Base-by-base conservation (phyloP, 2,113 vertebrate species). In the Canis aureus region DNA sequence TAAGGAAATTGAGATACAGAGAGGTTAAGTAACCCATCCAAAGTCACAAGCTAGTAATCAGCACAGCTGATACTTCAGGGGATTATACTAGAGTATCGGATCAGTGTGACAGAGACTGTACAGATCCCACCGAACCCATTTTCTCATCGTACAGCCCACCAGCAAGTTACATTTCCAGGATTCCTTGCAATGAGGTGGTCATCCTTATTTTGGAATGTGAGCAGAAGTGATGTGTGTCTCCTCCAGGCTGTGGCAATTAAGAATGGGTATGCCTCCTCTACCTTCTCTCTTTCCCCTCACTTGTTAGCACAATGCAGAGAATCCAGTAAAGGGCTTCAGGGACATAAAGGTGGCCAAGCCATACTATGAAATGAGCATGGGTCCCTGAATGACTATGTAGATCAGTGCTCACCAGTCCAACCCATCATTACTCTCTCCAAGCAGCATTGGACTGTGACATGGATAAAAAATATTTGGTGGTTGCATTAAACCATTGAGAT, bases 121-220 rank as follows among this genome's bases (percentile, higher is more conserved):
- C 49, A 95, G n/a, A 76, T 57, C 27, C 89, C 43, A 92, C 8
- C 2, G 15, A 97, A 79, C 2, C 3, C 22, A 81, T 94, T 80
- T 94, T 11, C 27, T 94, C 57, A 92, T 95, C 76, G 79, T 94
- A 85, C 32, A 89, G 10, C 11, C 55, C 43, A 87, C 27, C 2
- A 7, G 29, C 25, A 91, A 94, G 71, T 94, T 73, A 60, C 32
- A 89, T 80, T 95, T 86, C 57, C 57, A 85, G 55, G 83, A 12
- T 79, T 49, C 38, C 49, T 83, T 90, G 55, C 73, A 95, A 71
- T 43, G 20, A 82, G 20, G 27, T 73, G 25, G 38, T 66, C 38
- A 69, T 79, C n/a, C 57, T 95, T 71, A 92, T 11, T 83, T 49
- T 35, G 49, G 17, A 93, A 80, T 93, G 29, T 95, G 57, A 94